phyloP scores from a whole-genome alignment of 2,113 vertebrate genomes.

The Arenaria interpres region DNA sequence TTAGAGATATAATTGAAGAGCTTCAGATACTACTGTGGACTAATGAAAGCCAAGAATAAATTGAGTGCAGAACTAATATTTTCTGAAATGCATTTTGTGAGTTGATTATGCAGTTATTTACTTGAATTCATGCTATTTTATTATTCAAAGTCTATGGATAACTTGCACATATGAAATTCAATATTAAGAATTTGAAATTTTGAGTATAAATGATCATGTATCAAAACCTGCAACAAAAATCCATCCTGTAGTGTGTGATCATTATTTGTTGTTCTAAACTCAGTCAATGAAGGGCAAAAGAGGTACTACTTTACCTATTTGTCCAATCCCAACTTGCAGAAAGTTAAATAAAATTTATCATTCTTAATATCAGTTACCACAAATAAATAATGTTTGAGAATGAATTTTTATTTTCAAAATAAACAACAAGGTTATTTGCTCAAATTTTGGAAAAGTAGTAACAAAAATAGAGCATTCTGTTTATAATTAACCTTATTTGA shows the following conservation, averaged over 20 bases:
- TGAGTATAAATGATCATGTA: neutral
- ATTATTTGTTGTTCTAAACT: neutral
- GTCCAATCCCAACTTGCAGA: neutral
- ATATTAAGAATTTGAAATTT: neutral
- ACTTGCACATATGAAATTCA: neutral
- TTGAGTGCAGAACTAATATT: neutral
- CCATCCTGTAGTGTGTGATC: neutral
- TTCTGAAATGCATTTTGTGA: neutral
- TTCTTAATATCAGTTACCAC: neutral
- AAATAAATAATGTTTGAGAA: neutral
- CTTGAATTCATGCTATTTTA: neutral
- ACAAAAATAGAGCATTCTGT: neutral
- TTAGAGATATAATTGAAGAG: neutral
- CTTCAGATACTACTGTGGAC: neutral
- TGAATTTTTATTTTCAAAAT: neutral
- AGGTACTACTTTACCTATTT: neutral
- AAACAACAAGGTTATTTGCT: neutral
- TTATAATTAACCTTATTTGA: neutral
- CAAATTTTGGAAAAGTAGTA: neutral
- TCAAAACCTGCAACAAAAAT: neutral
- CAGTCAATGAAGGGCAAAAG: neutral
- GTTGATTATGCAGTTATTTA: neutral
- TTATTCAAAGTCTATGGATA: neutral
- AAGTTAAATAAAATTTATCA: neutral
- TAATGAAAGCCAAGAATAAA: neutral